Evolutionary conservation across 2,797 vertebrate genomes (phyloP).

Genomic region (Anguilla pacifica): DNA sequence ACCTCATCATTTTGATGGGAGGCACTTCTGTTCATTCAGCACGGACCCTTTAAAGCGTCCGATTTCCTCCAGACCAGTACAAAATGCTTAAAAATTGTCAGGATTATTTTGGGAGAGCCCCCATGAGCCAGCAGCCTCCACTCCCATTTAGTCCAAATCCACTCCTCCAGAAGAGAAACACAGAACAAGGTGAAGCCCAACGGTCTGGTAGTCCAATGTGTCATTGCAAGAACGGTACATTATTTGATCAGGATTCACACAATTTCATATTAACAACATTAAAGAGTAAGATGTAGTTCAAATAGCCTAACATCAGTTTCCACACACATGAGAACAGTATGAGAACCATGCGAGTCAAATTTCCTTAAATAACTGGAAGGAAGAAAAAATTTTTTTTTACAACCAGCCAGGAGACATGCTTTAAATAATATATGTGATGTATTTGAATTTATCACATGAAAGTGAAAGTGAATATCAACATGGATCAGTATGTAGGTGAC

Average conservation of each 20-base stretch:
- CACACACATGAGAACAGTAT: not conserved
- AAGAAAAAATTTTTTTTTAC: not conserved
- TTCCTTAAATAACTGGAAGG: not conserved
- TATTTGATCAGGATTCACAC: not conserved
- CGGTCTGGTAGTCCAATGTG: not conserved
- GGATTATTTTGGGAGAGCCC: not conserved
- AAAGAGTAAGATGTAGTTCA: not conserved
- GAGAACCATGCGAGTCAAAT: not conserved
- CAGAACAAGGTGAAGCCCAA: not conserved
- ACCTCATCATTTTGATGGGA: not conserved
- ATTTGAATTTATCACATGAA: not conserved
- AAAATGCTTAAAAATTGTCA: not conserved
- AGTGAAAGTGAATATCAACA: not conserved
- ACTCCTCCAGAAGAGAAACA: not conserved
- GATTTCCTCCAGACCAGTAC: not conserved
- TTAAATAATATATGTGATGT: not conserved
- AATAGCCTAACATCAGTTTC: not conserved
- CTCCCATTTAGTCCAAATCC: not conserved
- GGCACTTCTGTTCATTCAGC: not conserved
- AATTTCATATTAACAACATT: not conserved
- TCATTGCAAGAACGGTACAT: not conserved
- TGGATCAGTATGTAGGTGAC: not conserved
- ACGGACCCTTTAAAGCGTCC: not conserved
- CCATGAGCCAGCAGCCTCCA: not conserved
- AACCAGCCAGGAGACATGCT: not conserved